These are phyloP conservation scores for Bombus sibiricus DNA, from an alignment of 1,140 invertebrate genomes.

Conservation along the genomic window DNA sequence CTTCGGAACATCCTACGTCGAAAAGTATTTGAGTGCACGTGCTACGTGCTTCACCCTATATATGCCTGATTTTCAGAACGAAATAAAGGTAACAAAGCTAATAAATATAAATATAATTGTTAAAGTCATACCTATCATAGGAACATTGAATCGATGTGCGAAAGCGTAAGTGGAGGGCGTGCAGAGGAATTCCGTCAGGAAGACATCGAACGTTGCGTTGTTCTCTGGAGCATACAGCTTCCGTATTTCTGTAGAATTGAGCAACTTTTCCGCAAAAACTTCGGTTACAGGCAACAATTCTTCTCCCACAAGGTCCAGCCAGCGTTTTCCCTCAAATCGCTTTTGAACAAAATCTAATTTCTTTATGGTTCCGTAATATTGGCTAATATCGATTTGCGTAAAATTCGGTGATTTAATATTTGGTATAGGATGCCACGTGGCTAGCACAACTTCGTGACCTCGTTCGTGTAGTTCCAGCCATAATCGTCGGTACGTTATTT, in stretches of 20 bases:
- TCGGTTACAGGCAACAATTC: accelerated
- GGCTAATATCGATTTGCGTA: slow-evolving; percentile 58
- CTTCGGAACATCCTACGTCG: accelerated
- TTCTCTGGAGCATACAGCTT: slow-evolving; percentile 58
- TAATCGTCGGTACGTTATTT: slow-evolving; percentile 80
- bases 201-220: slow-evolving; percentile 63
- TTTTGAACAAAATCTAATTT: background rate
- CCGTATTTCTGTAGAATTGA: slow-evolving; percentile 48
- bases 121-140: slow-evolving; percentile 61
- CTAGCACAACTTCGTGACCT: slow-evolving; percentile 75
- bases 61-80: too few relatives aligned
- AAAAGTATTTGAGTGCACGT: too few relatives aligned
- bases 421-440: slow-evolving; percentile 74
- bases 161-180: slow-evolving; percentile 35
- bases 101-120: background rate
- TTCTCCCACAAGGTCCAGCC: accelerated
- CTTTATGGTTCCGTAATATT: accelerated
- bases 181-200: slow-evolving; percentile 54
- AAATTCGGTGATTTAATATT: slow-evolving; percentile 64
- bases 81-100: accelerated
- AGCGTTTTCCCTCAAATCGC: background rate
- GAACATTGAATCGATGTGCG: slow-evolving; percentile 62
- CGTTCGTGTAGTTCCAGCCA: slow-evolving; percentile 66
- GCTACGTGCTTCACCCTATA: too few relatives aligned
- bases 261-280: background rate